Base-by-base conservation (phyloP, 2,888 invertebrate genomes). In the Cerceris ruficornis region DNA sequence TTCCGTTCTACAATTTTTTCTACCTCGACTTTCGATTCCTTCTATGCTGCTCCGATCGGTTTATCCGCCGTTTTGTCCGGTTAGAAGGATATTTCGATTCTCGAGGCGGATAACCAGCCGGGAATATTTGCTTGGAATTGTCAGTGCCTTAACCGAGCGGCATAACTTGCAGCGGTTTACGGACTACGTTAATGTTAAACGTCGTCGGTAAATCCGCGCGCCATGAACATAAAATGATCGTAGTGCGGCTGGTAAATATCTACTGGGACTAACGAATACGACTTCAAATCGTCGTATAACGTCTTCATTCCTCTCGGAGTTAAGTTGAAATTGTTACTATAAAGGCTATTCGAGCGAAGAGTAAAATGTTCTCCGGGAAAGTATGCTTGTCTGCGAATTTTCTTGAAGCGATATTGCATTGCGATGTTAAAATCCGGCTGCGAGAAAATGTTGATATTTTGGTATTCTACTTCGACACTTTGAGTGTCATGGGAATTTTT, bases 141-240 rank as follows among this genome's bases (percentile, higher is more conserved):
- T 54, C 65, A 39, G 64, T 43, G 54, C 59, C 17, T 46, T 66
- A 64, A 14, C 7, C 43, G 46, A 41, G 59, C 60, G 62, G 50
- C 54, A 64, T 39, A 49, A 54, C 52, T 11, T 43, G 43, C 1
- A 11, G 57, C 17, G 15, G 43, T 74, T 66, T 42, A 66, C 65
- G 60, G 9, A 61, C 57, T 50, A 9, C n/a, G 65, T n/a, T 73
- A 49, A 69, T 73, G 17, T 43, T 8, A 0, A 8, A 2, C 17
- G 59, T 17, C 41, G 49, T n/a, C 39, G 39, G 15, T 69, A 75
- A 69, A 75, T 77, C 75, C 75, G 58, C 66, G 49, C 66, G 65
- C 75, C 67, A 17, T 46, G 49, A 58, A 42, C 42, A 70, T 64
- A 75, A 75, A 75, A 55, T 52, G 77, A 75, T 62, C 69, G 54